These are phyloP conservation scores for Microcebus jonahi DNA, from an alignment of 2,113 vertebrate species.

Conservation along the genomic window DNA sequence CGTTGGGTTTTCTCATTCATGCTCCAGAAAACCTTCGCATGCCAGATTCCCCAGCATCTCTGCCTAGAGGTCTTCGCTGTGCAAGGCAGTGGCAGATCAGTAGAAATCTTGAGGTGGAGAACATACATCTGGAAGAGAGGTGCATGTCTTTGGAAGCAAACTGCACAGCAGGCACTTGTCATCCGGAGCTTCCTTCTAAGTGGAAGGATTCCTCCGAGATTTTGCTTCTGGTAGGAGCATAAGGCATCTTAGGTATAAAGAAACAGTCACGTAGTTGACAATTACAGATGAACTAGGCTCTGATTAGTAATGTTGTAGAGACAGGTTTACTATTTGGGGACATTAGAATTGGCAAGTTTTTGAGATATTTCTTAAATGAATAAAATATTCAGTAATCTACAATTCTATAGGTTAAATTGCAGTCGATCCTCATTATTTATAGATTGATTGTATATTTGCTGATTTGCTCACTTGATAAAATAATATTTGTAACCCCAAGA, in stretches of 20 bases:
- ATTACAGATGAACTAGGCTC: neutral
- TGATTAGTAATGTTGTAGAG: neutral
- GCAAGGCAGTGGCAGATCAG: neutral
- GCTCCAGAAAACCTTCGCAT: neutral
- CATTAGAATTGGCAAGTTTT: neutral
- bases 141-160: neutral
- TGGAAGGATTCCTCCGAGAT: neutral
- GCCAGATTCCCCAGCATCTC: neutral
- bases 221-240: neutral
- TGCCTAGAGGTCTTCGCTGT: neutral
- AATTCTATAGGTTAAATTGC: neutral
- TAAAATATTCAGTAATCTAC: neutral
- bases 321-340: neutral
- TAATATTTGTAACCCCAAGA: neutral
- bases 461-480: neutral
- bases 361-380: neutral
- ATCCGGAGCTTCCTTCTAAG: neutral
- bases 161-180: neutral
- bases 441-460: neutral
- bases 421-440: neutral
- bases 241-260: neutral
- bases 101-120: neutral
- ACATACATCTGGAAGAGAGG: neutral
- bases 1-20: rapidly evolving
- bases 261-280: neutral